phyloP scores from a whole-genome alignment of 2,797 vertebrate genomes.

The Myotis planiceps region DNA sequence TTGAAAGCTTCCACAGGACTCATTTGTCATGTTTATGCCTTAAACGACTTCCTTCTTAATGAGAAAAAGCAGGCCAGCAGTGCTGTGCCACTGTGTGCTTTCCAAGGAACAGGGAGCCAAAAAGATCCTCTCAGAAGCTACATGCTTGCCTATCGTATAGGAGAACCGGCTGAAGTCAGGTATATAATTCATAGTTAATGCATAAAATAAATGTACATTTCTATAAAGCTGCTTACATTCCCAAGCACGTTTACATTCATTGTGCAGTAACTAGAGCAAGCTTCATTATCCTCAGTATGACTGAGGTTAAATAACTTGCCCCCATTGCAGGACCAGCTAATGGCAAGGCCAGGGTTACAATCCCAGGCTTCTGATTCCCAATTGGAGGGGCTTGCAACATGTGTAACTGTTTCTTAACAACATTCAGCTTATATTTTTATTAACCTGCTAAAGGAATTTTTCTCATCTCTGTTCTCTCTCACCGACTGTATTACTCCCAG shows the following conservation, averaged over 20 bases:
- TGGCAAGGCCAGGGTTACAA: background rate
- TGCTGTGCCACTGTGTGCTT: too few species aligned
- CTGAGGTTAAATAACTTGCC: background rate
- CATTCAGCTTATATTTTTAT: background rate
- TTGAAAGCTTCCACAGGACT: background rate
- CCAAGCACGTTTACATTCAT: background rate
- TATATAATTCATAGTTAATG: background rate
- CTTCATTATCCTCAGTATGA: background rate
- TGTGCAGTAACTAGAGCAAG: background rate
- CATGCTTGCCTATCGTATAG: background rate
- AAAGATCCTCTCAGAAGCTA: background rate
- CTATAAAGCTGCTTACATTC: background rate
- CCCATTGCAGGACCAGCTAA: background rate
- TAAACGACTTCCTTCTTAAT: background rate
- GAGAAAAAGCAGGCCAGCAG: background rate
- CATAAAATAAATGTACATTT: background rate
- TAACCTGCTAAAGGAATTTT: background rate
- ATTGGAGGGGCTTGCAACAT: background rate
- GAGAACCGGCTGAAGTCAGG: background rate
- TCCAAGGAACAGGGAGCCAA: background rate
- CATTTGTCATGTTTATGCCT: background rate
- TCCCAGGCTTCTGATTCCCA: background rate
- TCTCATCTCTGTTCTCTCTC: background rate
- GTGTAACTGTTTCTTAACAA: background rate
- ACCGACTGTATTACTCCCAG: background rate